A percentile compares a stretch with the other conserved stretches of the same genome.
Evolutionary conservation across 2,888 invertebrate genomes (phyloP).

Genomic region (Monochamus alternatus): DNA sequence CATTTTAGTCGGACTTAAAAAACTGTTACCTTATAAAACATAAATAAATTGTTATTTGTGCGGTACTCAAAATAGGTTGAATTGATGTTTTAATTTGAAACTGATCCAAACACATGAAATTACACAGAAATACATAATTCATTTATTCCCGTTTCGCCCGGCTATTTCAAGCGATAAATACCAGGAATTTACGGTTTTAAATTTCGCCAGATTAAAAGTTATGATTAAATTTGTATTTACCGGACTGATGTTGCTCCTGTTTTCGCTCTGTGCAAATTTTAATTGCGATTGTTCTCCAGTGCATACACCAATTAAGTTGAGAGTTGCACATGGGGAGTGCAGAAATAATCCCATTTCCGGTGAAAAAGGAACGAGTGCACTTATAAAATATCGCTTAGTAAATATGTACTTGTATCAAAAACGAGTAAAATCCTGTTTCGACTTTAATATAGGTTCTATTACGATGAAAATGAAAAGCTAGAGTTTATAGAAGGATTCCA

Average conservation of each 20-base stretch:
- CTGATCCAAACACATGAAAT: neutral
- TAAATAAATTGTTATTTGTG: too few relatives aligned
- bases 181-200: constrained; percentile 15
- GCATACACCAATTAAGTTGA: constrained; percentile 18
- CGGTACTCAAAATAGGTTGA: too few relatives aligned
- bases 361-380: neutral
- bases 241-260: neutral
- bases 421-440: neutral
- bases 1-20: too few relatives aligned
- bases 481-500: too few relatives aligned
- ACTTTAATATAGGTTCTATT: too few relatives aligned
- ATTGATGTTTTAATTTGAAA: neutral
- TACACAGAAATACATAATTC: neutral
- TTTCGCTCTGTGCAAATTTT: constrained; percentile 10
- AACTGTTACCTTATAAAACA: too few relatives aligned
- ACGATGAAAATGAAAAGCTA: too few relatives aligned
- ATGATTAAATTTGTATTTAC: constrained; percentile 18
- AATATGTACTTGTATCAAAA: neutral
- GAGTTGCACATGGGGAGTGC: neutral
- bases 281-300: constrained; percentile 17
- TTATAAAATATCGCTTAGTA: neutral
- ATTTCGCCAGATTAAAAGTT: constrained; percentile 19
- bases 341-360: constrained; percentile 1
- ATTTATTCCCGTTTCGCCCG: neutral
- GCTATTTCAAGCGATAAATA: constrained; percentile 19